Base-by-base conservation (phyloP, 2,888 invertebrate genomes). In the Apoda limacodes region DNA sequence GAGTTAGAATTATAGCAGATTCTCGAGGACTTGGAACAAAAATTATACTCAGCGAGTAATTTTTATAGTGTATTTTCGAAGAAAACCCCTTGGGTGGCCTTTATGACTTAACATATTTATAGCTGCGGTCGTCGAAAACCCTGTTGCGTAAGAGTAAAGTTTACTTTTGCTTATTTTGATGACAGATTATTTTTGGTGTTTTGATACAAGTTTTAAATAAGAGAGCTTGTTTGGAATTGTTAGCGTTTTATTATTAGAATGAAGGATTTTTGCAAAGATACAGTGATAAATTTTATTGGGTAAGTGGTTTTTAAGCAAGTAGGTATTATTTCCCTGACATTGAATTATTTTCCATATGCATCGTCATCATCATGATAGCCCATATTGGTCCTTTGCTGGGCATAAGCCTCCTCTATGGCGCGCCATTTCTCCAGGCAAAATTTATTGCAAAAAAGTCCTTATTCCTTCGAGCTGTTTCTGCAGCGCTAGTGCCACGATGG, bases 41-140 rank as follows among this genome's bases (percentile, higher is more conserved):
- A 36, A 37, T 48, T 48, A 46, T 46, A 50, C 45, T 40, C 41
- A 38, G 32, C 41, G 35, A 49, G 50, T 57, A 48, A 62, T 61
- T 62, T 64, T 66, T 64, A 64, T 60, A 47, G 52, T 40, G 42
- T 50, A 50, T 52, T 51, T 66, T 64, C 62, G 48, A 44, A 55
- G 63, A 59, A 64, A 51, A 46, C 55, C 38, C 42, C 52, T 40
- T 69, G 71, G 71, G 72, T 72, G 72, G 74, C 48, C 62, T 45
- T 44, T 41, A 19, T 32, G 39, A 43, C 28, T 31, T 30, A 37
- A 46, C 33, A 39, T 32, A 14, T 31, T 42, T 37, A 11, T 6
- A 31, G 5, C 31, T n/a, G 4, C 37, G 29, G 25, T 33, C 14
- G 5, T 17, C n/a, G 13, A 21, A 5, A 22, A 35, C 35, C 45